Percentiles rank a stretch among this genome's conserved stretches.
phyloP scores from a whole-genome alignment of 2,888 invertebrate genomes.

The Lumbricus terrestris region DNA sequence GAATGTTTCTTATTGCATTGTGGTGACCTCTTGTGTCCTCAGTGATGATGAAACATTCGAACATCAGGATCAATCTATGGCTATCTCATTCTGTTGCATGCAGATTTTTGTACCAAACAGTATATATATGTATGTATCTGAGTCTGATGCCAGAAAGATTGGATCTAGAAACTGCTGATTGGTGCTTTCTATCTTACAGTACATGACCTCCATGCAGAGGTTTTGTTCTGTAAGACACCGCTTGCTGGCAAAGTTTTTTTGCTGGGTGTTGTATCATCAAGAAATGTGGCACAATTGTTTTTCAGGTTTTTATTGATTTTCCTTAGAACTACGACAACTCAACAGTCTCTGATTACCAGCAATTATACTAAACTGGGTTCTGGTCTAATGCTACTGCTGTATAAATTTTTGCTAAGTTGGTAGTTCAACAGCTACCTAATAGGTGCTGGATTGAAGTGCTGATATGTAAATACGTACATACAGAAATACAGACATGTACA shows the following conservation, averaged over 20 bases:
- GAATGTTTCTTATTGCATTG: background rate
- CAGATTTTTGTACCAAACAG: no score
- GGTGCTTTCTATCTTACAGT: background rate
- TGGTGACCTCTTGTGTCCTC: conserved; percentile 3
- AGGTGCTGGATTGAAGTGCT: background rate
- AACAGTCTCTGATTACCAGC: background rate
- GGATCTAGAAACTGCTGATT: background rate
- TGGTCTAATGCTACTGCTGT: background rate
- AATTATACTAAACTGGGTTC: background rate
- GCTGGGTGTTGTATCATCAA: background rate
- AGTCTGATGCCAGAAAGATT: background rate
- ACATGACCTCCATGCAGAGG: background rate
- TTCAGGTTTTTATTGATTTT: no score
- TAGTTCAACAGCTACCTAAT: background rate
- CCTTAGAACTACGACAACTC: no score
- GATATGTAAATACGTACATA: background rate
- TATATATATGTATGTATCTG: background rate
- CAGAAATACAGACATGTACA: background rate
- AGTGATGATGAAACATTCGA: background rate
- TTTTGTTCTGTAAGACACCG: no score
- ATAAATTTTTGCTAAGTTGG: background rate
- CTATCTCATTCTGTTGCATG: background rate
- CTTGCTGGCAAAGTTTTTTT: no score
- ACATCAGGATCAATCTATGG: background rate
- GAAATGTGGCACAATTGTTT: no score